A percentile compares a stretch with the other conserved stretches of the same genome.
Evolutionary conservation across 2,797 vertebrate genomes (phyloP).

Genomic region (Pseudochirops corinnae): DNA sequence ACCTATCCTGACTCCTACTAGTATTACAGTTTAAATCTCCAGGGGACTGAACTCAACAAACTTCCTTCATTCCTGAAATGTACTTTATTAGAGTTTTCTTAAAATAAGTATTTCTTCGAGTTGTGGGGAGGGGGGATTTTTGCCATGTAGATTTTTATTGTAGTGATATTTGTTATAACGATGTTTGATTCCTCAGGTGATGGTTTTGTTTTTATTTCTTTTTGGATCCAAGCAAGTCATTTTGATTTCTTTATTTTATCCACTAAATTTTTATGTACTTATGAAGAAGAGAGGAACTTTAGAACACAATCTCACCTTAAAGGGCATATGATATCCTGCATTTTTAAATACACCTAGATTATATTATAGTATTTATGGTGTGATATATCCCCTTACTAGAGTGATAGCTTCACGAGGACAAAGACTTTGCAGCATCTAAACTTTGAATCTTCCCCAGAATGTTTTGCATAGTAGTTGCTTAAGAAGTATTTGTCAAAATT

Average conservation of each 20-base stretch:
- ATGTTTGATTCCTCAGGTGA: background rate
- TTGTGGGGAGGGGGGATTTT: constrained; percentile 38
- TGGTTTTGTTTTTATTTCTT: background rate
- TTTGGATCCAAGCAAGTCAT: constrained; percentile 14
- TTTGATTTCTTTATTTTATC: background rate
- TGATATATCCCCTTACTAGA: background rate
- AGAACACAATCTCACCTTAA: background rate
- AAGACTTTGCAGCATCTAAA: background rate
- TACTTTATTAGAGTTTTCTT: background rate
- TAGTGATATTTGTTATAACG: constrained; percentile 21
- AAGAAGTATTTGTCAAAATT: background rate
- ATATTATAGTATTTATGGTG: background rate
- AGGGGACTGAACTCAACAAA: background rate
- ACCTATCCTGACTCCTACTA: background rate
- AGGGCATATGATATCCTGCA: background rate
- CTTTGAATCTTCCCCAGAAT: background rate
- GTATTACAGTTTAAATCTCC: constrained; percentile 22
- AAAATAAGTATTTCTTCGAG: background rate
- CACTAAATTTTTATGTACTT: background rate
- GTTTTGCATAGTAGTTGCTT: background rate
- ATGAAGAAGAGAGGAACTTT: background rate
- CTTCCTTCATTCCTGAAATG: constrained; percentile 44
- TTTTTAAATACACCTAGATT: background rate
- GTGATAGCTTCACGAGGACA: background rate
- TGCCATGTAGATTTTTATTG: constrained; percentile 37